Percentiles rank a stretch among this genome's conserved stretches.
Evolutionary conservation across 2,797 vertebrate genomes (phyloP).

Genomic region (Takifugu rubripes): DNA sequence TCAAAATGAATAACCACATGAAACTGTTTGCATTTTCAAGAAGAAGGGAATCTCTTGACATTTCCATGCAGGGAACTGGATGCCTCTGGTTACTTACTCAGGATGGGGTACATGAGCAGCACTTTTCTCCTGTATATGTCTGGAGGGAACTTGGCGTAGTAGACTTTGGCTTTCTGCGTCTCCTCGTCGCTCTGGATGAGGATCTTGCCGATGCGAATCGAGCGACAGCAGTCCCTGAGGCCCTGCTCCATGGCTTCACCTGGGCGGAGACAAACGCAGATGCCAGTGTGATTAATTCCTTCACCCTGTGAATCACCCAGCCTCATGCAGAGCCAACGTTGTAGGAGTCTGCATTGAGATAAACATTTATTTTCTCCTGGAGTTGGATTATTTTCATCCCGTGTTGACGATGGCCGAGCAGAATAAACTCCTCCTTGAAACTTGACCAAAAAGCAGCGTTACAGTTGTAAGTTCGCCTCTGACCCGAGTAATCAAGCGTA

Average conservation of each 20-base stretch:
- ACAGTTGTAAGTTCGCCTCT: no score
- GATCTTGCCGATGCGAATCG: conserved; percentile 96
- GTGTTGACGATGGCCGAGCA: no score
- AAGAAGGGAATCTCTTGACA: conserved; percentile 44
- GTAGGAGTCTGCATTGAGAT: no score
- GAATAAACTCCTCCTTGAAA: no score
- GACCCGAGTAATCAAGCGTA: no score
- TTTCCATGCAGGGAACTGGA: conserved; percentile 33
- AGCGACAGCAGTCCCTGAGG: conserved; percentile 90
- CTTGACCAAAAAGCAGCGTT: no score
- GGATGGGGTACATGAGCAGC: conserved; percentile 96
- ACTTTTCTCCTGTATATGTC: conserved; percentile 96
- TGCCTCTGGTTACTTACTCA: conserved; percentile 82
- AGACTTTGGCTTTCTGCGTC: conserved; percentile 95
- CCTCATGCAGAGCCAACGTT: no score
- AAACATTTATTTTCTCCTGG: no score
- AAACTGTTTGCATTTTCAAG: conserved; percentile 40
- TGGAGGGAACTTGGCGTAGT: conserved; percentile 96
- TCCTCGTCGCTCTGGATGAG: conserved; percentile 98
- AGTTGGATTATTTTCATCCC: no score
- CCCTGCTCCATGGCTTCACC: conserved; percentile 98
- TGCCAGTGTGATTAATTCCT: not conserved
- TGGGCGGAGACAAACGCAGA: conserved; percentile 42
- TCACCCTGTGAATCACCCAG: not conserved
- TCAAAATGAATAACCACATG: conserved; percentile 63